Conservation (phyloP, 1,140 invertebrate genomes). For the Zelostemma sp. region DNA sequence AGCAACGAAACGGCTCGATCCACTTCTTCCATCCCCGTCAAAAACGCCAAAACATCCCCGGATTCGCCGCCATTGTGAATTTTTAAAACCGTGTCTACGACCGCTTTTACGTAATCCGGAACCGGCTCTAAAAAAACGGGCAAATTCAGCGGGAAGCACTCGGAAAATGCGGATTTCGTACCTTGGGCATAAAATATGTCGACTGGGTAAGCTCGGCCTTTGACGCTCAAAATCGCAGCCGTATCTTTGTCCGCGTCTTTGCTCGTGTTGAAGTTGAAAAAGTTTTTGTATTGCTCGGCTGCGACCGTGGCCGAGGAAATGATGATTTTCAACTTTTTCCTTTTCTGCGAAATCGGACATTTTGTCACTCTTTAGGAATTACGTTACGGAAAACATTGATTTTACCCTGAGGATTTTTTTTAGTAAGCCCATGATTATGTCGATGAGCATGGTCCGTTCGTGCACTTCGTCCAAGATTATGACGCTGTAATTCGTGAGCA, state of each 20-base stretch:
- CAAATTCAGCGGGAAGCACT: too few species aligned
- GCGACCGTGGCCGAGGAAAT: constrained; percentile 97
- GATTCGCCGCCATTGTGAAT: constrained; percentile 86
- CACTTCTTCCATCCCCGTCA: constrained; percentile 96
- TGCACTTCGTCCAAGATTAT: constrained; percentile 98
- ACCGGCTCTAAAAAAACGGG: constrained; percentile 78
- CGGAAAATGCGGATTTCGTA: too few species aligned
- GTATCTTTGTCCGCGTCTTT: constrained; percentile 75
- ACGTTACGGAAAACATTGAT: too few species aligned
- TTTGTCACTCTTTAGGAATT: too few species aligned
- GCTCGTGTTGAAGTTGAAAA: constrained; percentile 85
- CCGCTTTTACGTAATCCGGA: constrained; percentile 90
- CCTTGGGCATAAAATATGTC: constrained; percentile 86
- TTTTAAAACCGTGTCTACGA: constrained; percentile 89
- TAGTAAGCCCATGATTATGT: constrained; percentile 93
- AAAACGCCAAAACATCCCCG: constrained; percentile 93
- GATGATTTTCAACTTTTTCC: constrained; percentile 86
- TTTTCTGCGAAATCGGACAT: constrained; percentile 82
- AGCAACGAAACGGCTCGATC: constrained; percentile 79
- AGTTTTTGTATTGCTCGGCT: constrained; percentile 87
- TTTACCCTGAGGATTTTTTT: constrained; percentile 89
- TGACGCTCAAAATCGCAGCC: constrained; percentile 87
- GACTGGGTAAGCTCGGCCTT: constrained; percentile 91
- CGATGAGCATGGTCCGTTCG: constrained; percentile 92
- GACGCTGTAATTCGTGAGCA: constrained; percentile 89